These are phyloP conservation scores for Pachycephus smyrnensis DNA, from an alignment of 2,888 invertebrate genomes.

Conservation along the genomic window DNA sequence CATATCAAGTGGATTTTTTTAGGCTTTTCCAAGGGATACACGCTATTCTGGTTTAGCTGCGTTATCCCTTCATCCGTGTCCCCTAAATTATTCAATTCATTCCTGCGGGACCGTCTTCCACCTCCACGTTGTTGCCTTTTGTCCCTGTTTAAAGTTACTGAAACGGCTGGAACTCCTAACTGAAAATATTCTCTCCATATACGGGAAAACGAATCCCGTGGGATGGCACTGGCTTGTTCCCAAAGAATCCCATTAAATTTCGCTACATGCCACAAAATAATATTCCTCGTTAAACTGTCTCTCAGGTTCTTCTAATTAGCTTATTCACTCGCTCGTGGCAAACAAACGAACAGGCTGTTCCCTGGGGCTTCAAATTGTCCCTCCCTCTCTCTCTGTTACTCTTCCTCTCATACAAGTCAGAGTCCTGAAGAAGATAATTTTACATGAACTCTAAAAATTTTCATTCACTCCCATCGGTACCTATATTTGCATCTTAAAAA, in stretches of 20 bases:
- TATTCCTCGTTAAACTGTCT: background rate
- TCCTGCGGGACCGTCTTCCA: conserved; percentile 22
- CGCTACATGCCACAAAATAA: background rate
- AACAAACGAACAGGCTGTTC: conserved; percentile 4
- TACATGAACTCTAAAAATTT: background rate
- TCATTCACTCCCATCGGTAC: background rate
- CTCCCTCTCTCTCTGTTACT: background rate
- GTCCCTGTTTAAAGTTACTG: conserved; percentile 27
- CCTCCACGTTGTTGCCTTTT: conserved; percentile 14
- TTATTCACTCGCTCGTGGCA: background rate
- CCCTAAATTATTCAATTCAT: conserved; percentile 53
- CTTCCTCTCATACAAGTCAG: background rate
- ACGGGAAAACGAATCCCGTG: background rate
- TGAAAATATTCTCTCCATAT: conserved; percentile 9
- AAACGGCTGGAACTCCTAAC: conserved; percentile 6
- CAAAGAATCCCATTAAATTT: background rate
- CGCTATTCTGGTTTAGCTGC: conserved; percentile 35
- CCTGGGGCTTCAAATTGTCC: background rate
- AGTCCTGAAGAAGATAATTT: background rate
- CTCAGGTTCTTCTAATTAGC: background rate
- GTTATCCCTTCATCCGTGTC: conserved; percentile 34
- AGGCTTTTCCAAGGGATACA: conserved; percentile 24
- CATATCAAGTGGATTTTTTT: background rate
- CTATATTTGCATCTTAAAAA: background rate
- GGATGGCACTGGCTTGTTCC: background rate